Evolutionary conservation across 2,797 vertebrate species (phyloP).

Genomic region (Lacerta viridis): DNA sequence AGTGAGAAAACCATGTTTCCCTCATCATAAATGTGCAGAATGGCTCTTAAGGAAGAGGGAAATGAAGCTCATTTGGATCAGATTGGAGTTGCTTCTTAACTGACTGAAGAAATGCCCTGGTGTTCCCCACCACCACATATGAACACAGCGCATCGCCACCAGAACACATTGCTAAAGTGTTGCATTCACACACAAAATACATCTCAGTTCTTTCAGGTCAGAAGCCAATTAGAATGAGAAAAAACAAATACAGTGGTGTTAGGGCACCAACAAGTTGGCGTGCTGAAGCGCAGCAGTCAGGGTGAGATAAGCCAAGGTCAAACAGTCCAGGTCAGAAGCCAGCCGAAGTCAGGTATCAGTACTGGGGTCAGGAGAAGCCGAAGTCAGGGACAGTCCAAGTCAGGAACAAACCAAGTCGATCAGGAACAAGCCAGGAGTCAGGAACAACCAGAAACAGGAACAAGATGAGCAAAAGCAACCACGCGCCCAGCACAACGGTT

Average conservation of each 20-base stretch:
- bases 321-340: no score
- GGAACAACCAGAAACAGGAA: no score
- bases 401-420: no score
- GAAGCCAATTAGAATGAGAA: constrained; percentile 51
- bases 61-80: not conserved
- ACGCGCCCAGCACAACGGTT: no score
- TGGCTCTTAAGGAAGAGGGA: not conserved
- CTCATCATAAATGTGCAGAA: not conserved
- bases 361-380: no score
- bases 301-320: no score
- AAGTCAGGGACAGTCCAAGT: no score
- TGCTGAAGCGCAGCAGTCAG: no score
- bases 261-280: no score
- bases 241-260: not conserved
- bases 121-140: not conserved
- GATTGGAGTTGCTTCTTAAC: not conserved
- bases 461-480: no score
- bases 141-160: not conserved
- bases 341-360: no score
- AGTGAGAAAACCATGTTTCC: not conserved
- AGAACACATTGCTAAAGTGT: not conserved
- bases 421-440: no score
- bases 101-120: not conserved
- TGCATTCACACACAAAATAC: constrained; percentile 1
- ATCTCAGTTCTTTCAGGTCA: constrained; percentile 21